These are phyloP conservation scores for Lacerta bilineata DNA, from an alignment of 2,797 vertebrate species.

Conservation along the genomic window DNA sequence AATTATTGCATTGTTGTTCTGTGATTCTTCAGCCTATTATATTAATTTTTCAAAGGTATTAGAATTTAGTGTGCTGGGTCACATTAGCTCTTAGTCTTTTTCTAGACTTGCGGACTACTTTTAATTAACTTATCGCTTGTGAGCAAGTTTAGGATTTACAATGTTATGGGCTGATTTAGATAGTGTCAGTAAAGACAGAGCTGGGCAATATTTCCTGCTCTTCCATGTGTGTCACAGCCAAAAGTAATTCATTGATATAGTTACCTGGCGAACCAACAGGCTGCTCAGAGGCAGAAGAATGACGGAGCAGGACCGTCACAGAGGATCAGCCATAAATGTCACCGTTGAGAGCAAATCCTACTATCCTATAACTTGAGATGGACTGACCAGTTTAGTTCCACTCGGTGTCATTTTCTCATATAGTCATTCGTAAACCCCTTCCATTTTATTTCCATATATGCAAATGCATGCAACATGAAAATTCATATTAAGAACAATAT, in stretches of 20 bases:
- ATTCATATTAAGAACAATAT: too few species aligned
- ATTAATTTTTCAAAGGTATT: slow-evolving; percentile 42
- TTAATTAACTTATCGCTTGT: slow-evolving; percentile 35
- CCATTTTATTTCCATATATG: neutral
- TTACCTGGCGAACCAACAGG: neutral
- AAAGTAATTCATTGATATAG: neutral
- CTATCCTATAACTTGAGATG: neutral
- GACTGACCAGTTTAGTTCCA: neutral
- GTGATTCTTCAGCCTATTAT: slow-evolving; percentile 32
- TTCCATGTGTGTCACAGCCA: neutral
- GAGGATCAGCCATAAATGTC: neutral
- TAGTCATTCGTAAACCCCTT: neutral
- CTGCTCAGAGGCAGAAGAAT: neutral
- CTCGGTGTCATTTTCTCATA: neutral
- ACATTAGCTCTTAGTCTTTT: slow-evolving; percentile 13
- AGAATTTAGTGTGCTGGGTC: slow-evolving; percentile 28
- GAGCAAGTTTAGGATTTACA: slow-evolving; percentile 14
- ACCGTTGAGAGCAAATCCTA: too few species aligned
- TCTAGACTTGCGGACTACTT: neutral
- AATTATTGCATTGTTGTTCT: slow-evolving; percentile 30
- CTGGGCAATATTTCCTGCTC: neutral
- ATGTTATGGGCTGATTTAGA: slow-evolving; percentile 11
- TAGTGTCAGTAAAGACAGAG: neutral
- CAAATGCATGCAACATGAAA: too few species aligned
- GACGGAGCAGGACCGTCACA: neutral